Conservation (phyloP, 2,797 vertebrate species). For the Cryptoprocta ferox region DNA sequence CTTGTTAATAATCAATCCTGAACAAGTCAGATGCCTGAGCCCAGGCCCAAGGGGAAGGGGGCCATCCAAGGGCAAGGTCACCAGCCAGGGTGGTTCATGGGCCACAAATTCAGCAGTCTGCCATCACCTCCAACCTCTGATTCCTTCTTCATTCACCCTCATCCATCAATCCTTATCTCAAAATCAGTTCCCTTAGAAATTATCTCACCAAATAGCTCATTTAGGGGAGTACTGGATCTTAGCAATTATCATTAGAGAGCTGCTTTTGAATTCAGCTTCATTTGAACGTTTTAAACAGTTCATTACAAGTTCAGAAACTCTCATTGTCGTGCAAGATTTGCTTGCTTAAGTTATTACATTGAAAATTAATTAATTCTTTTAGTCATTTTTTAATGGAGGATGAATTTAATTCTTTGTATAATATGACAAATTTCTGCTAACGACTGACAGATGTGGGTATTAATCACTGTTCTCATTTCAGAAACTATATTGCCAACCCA, state of each 20-base stretch:
- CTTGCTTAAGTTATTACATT: slow-evolving; percentile 12
- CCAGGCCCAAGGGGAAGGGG: background rate
- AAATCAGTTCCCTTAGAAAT: background rate
- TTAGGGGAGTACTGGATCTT: background rate
- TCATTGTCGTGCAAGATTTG: slow-evolving; percentile 45
- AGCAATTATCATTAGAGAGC: slow-evolving; percentile 34
- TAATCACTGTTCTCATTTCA: slow-evolving; percentile 41
- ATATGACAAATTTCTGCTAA: slow-evolving; percentile 51
- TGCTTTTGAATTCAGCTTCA: slow-evolving; percentile 2
- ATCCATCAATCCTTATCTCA: background rate
- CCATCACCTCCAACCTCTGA: background rate
- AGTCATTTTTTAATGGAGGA: slow-evolving; percentile 65
- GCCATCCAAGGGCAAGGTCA: background rate
- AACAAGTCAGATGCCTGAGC: background rate
- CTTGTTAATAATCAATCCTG: background rate
- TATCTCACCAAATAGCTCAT: background rate
- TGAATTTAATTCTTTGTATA: slow-evolving; percentile 66
- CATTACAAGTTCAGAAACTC: slow-evolving; percentile 64
- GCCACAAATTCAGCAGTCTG: background rate
- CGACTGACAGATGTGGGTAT: background rate
- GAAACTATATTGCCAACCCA: background rate
- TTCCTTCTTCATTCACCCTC: background rate
- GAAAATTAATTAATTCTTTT: slow-evolving; percentile 58
- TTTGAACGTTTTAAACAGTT: slow-evolving; percentile 38
- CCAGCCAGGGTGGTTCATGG: background rate